Percentiles rank a stretch among this genome's conserved stretches.
phyloP scores from a whole-genome alignment of 1,140 invertebrate genomes.

The Neodiprion pinetum region DNA sequence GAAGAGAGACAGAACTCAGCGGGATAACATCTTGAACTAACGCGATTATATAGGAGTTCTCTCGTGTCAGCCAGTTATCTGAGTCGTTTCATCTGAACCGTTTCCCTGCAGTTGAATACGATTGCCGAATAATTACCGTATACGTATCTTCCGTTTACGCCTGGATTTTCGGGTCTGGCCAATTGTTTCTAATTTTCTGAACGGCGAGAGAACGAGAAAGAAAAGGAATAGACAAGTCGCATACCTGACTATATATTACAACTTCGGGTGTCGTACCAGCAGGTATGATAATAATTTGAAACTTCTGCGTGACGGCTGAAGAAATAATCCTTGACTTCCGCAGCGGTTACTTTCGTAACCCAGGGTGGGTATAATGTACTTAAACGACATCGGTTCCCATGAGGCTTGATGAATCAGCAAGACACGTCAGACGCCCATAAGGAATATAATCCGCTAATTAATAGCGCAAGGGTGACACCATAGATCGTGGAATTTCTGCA shows the following conservation, averaged over 20 bases:
- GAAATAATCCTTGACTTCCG: too few species aligned
- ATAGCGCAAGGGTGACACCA: not conserved
- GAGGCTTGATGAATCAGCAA: too few species aligned
- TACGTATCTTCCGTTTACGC: constrained; percentile 7
- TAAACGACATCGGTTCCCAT: too few species aligned
- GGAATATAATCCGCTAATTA: constrained; percentile 3
- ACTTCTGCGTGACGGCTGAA: too few species aligned
- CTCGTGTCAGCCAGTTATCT: not conserved
- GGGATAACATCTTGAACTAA: not conserved
- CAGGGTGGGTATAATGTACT: too few species aligned
- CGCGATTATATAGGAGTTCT: not conserved
- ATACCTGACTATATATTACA: too few species aligned
- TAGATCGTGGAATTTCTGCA: not conserved
- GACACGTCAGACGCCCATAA: not conserved
- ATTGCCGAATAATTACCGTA: not conserved
- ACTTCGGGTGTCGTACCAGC: too few species aligned
- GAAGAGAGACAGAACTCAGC: not conserved
- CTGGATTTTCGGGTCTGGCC: not conserved
- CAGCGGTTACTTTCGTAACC: too few species aligned
- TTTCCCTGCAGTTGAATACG: not conserved
- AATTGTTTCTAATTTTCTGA: not conserved
- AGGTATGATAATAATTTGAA: too few species aligned
- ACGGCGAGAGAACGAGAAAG: not conserved
- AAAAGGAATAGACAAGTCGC: not conserved
- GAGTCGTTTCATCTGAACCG: not conserved